A percentile compares a stretch with the other conserved stretches of the same genome.
Evolutionary conservation across 1,140 invertebrate genomes (phyloP).

Genomic region (Mercenaria mercenaria): DNA sequence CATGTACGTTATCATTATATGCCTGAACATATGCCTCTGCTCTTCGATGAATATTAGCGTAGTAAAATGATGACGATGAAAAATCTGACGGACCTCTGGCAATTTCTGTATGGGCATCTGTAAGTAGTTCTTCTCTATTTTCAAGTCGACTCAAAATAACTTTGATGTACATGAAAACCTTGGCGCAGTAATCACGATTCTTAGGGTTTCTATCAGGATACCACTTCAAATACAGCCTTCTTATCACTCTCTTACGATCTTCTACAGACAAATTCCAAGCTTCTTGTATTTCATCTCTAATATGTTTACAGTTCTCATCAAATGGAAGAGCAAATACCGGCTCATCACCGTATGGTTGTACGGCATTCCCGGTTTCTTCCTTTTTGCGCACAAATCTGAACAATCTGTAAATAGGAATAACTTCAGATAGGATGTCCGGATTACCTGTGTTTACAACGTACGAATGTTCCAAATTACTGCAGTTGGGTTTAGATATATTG

Average conservation of each 20-base stretch:
- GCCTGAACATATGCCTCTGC: neutral
- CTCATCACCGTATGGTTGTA: neutral
- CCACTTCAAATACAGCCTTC: constrained; percentile 81
- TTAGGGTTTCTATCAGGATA: constrained; percentile 84
- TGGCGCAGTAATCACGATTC: constrained; percentile 74
- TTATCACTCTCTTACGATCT: constrained; percentile 78
- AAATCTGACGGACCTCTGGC: neutral
- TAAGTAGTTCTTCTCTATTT: constrained; percentile 48
- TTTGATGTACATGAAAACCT: constrained; percentile 77
- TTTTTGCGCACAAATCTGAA: constrained; percentile 73
- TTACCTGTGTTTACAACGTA: constrained; percentile 32
- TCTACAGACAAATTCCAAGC: constrained; percentile 72
- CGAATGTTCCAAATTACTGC: neutral
- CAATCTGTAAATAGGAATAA: constrained; percentile 70
- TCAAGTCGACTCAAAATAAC: constrained; percentile 66
- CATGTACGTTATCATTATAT: constrained; percentile 19
- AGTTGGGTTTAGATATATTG: neutral
- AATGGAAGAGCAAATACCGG: constrained; percentile 13
- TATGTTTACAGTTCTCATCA: constrained; percentile 37
- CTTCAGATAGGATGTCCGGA: constrained; percentile 10
- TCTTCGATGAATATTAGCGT: neutral
- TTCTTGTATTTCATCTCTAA: constrained; percentile 47
- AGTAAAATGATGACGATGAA: constrained; percentile 25
- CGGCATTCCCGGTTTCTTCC: neutral
- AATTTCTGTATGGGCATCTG: constrained; percentile 25